Evolutionary conservation across 1,140 invertebrate species (phyloP), one percentile per base, ranked within the genome.

Genomic region (Araneus ventricosus): DNA sequence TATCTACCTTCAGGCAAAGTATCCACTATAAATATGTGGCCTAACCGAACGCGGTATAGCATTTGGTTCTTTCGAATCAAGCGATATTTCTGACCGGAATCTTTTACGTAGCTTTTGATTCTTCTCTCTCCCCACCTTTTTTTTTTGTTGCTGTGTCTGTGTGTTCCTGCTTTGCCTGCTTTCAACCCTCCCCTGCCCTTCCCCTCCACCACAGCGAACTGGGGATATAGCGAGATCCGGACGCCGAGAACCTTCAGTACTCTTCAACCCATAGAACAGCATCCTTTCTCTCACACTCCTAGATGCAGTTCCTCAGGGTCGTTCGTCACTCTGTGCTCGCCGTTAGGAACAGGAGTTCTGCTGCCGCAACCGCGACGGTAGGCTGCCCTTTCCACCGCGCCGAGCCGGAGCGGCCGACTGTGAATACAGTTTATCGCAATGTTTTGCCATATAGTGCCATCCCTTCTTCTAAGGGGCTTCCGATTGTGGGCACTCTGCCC

Each of bases 401-500:
- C n/a, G 30, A 10, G 0, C 45, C 30, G n/a, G 10, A 22, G 63
- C 8, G 30, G 0, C 20, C 24, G 45, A 14, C 45, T 14, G 45
- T 14, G 10, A 52, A 52, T 17, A 27, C 14, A 6, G 34, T 7
- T 2, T n/a, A 4, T 45, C 6, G 2, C 20, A 8, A 41, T 30
- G 17, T 63, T 17, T 39, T 84, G 67, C 91, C 93, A 1, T 95
- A 89, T 52, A 27, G 57, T 0, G 95, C 95, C 5, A 95, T 96
- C 63, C 96, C 96, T 1, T 90, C 95, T 5, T 95, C 96, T 0
- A 95, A 95, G 92, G 96, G 96, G 4, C 94, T 97, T 34, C 96
- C 96, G 7, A 4, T 97, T 0, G 93, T 97, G 10, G 96, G 97
- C 4, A 97, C 96, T 20, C 94, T 95, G 27, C 94, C 96, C 37